Evolutionary conservation across 2,888 invertebrate species (phyloP).

Genomic region (Orthosia gothica): DNA sequence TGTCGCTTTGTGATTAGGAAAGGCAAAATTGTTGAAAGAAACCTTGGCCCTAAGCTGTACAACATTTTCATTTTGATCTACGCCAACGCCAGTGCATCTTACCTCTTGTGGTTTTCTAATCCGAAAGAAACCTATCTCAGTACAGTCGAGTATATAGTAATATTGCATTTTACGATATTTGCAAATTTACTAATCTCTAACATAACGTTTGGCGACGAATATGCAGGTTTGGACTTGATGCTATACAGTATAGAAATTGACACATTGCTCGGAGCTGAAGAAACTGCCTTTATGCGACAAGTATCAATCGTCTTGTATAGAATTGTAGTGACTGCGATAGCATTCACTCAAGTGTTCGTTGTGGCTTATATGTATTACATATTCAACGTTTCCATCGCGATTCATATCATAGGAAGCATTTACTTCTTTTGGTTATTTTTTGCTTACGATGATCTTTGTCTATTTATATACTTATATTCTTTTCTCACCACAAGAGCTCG

Average conservation of each 20-base stretch:
- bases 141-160: slow-evolving; percentile 72
- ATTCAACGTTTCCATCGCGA: slow-evolving; percentile 66
- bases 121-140: slow-evolving; percentile 67
- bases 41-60: slow-evolving; percentile 65
- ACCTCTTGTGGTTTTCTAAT: slow-evolving; percentile 70
- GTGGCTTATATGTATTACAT: slow-evolving; percentile 68
- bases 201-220: slow-evolving; percentile 73
- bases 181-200: slow-evolving; percentile 73
- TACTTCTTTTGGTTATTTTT: slow-evolving; percentile 74
- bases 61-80: slow-evolving; percentile 66
- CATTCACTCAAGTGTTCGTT: slow-evolving; percentile 60
- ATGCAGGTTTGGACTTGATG: slow-evolving; percentile 71
- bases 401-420: slow-evolving; percentile 68
- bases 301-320: slow-evolving; percentile 64
- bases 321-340: slow-evolving; percentile 53
- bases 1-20: slow-evolving; percentile 76
- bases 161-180: slow-evolving; percentile 71
- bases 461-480: slow-evolving; percentile 67
- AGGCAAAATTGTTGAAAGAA: slow-evolving; percentile 70
- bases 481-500: slow-evolving; percentile 75
- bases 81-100: slow-evolving; percentile 61
- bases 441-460: slow-evolving; percentile 74
- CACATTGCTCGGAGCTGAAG: slow-evolving; percentile 75
- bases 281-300: slow-evolving; percentile 81
- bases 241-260: slow-evolving; percentile 78